Conservation (phyloP, 1,140 invertebrate genomes). For the Drosophila persimilis region DNA sequence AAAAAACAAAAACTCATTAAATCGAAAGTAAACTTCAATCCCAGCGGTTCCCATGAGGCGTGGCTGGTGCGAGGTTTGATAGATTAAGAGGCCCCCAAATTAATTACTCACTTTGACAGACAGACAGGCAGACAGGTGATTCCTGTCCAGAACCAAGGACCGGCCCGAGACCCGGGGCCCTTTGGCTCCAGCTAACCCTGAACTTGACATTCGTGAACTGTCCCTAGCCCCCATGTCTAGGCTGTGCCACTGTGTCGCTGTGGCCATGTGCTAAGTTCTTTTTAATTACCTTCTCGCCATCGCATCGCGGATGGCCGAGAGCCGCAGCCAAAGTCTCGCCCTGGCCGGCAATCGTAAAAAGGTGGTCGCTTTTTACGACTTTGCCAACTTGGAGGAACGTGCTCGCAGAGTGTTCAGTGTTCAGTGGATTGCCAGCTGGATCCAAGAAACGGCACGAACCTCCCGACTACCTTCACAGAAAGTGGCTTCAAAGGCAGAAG, state of each 20-base stretch:
- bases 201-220: constrained; percentile 77
- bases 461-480: neutral
- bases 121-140: constrained; percentile 21
- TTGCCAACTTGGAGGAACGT: constrained; percentile 39
- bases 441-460: constrained; percentile 36
- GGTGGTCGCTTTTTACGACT: constrained; percentile 29
- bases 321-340: neutral
- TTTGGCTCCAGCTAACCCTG: constrained; percentile 58
- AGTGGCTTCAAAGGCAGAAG: neutral
- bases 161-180: neutral
- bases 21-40: constrained; percentile 58
- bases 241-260: constrained; percentile 24
- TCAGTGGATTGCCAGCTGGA: constrained; percentile 12
- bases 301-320: neutral
- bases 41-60: constrained; percentile 33
- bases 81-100: constrained; percentile 67
- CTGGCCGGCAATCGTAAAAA: constrained; percentile 32
- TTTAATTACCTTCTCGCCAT: constrained; percentile 57
- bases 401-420: constrained; percentile 25
- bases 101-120: constrained; percentile 60
- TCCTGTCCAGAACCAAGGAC: neutral
- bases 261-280: constrained; percentile 69
- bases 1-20: constrained; percentile 54
- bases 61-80: constrained; percentile 5
- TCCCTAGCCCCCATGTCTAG: constrained; percentile 12